phyloP scores from a whole-genome alignment of 2,888 invertebrate genomes.

The Masnerella sp. region DNA sequence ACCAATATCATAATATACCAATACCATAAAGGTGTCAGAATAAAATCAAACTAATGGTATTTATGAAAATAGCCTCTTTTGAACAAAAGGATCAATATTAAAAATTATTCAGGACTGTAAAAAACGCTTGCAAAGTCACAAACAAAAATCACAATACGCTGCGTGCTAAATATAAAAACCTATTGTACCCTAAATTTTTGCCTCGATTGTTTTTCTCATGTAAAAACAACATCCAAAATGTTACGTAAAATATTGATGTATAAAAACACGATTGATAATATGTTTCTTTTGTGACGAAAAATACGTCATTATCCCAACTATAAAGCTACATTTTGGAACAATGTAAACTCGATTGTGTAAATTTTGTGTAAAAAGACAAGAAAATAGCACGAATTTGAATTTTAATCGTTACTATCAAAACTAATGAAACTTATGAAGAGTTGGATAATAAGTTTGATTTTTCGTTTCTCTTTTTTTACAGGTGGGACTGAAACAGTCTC shows the following conservation, averaged over 20 bases:
- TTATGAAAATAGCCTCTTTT: constrained; percentile 11
- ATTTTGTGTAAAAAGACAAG: constrained; percentile 30
- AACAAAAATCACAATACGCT: too few relatives aligned
- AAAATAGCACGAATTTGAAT: constrained; percentile 14
- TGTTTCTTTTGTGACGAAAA: constrained; percentile 31
- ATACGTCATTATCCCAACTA: constrained; percentile 13
- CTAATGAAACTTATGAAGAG: constrained; percentile 1
- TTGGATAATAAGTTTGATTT: neutral
- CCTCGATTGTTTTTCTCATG: too few relatives aligned
- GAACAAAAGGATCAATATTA: too few relatives aligned
- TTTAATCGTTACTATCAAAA: constrained; percentile 11
- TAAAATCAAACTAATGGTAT: too few relatives aligned
- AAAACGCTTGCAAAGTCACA: too few relatives aligned
- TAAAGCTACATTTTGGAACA: constrained; percentile 3
- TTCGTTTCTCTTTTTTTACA: neutral
- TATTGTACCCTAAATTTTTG: too few relatives aligned
- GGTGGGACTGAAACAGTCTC: neutral
- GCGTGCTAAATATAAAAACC: too few relatives aligned
- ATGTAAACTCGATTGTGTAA: neutral
- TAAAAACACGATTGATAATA: constrained; percentile 18
- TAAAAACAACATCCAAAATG: constrained; percentile 31
- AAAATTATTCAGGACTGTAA: too few relatives aligned
- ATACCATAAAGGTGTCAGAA: too few relatives aligned
- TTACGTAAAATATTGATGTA: constrained; percentile 21
- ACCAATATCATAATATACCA: too few relatives aligned